phyloP scores from a whole-genome alignment of 2,797 vertebrate species.

The Sparidentex hasta region DNA sequence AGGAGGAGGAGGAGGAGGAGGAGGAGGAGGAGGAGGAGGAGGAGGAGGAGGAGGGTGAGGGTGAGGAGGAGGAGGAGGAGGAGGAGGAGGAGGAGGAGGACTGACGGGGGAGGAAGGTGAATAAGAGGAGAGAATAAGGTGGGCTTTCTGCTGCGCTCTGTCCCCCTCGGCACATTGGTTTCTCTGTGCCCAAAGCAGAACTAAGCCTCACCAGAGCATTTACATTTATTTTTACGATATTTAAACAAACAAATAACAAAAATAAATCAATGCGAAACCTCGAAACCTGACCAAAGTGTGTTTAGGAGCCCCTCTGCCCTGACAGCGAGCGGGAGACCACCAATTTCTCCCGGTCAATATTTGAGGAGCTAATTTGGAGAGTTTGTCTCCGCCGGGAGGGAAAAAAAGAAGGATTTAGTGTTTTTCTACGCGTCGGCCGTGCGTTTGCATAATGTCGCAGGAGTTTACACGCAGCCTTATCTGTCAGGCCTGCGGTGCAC shows the following conservation, averaged over 20 bases:
- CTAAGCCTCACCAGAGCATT: constrained; percentile 75
- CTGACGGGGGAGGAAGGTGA: not conserved
- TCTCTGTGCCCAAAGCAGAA: constrained; percentile 85
- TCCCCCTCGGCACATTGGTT: constrained; percentile 79
- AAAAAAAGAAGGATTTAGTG: constrained; percentile 53
- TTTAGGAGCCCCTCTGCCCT: constrained; percentile 80
- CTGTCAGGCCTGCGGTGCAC: constrained; percentile 35
- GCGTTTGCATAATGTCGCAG: constrained; percentile 66
- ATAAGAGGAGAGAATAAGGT: constrained; percentile 68
- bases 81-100: not conserved
- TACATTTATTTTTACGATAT: constrained; percentile 88
- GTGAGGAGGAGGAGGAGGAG: not conserved
- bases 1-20: too few relatives aligned
- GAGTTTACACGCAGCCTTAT: constrained; percentile 64
- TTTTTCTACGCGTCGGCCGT: constrained; percentile 59
- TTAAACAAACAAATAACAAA: constrained; percentile 87
- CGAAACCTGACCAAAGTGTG: constrained; percentile 81
- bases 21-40: not conserved
- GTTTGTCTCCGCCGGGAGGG: constrained; percentile 72
- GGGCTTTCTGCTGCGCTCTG: constrained; percentile 67
- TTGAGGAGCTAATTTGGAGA: constrained; percentile 88
- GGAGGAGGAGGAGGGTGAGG: not conserved
- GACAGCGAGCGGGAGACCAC: constrained; percentile 82
- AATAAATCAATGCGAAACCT: constrained; percentile 86
- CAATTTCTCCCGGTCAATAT: constrained; percentile 87